Percentiles rank a stretch among this genome's conserved stretches.
These are phyloP conservation scores for Neodiprion virginianus DNA, from an alignment of 1,140 invertebrate species.

Conservation along the genomic window DNA sequence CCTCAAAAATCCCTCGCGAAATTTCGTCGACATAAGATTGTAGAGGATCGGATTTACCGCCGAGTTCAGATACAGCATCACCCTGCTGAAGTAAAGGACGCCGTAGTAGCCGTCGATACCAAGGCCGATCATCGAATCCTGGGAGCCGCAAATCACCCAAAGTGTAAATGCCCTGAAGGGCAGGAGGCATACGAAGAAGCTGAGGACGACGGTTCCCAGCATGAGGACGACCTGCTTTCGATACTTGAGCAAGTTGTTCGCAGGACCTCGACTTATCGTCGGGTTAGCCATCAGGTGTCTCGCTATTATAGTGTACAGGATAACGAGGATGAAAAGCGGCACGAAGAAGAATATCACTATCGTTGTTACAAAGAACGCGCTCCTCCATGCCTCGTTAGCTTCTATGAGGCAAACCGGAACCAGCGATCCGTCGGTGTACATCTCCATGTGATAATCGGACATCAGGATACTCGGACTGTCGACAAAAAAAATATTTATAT, in stretches of 20 bases:
- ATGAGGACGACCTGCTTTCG: slow-evolving; percentile 85
- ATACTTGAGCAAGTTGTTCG: slow-evolving; percentile 66
- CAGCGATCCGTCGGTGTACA: slow-evolving; percentile 73
- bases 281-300: slow-evolving; percentile 82
- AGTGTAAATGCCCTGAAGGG: slow-evolving; percentile 86
- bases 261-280: slow-evolving; percentile 69
- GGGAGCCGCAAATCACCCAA: slow-evolving; percentile 80
- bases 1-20: slow-evolving; percentile 80
- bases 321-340: slow-evolving; percentile 79
- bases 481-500: slow-evolving; percentile 38
- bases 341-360: slow-evolving; percentile 84
- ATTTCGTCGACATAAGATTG: slow-evolving; percentile 91
- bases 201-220: slow-evolving; percentile 88
- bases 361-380: slow-evolving; percentile 79
- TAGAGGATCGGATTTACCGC: slow-evolving; percentile 91
- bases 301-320: slow-evolving; percentile 84
- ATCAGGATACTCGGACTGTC: slow-evolving; percentile 82
- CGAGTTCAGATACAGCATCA: slow-evolving; percentile 89
- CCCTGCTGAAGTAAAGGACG: slow-evolving; percentile 83
- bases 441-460: slow-evolving; percentile 72
- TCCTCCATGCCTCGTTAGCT: slow-evolving; percentile 75
- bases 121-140: slow-evolving; percentile 66
- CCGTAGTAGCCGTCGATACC: slow-evolving; percentile 85
- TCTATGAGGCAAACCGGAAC: slow-evolving; percentile 78
- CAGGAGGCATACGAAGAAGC: slow-evolving; percentile 89